Conservation (phyloP, 2,113 vertebrate species). For the Ictalurus punctatus region DNA sequence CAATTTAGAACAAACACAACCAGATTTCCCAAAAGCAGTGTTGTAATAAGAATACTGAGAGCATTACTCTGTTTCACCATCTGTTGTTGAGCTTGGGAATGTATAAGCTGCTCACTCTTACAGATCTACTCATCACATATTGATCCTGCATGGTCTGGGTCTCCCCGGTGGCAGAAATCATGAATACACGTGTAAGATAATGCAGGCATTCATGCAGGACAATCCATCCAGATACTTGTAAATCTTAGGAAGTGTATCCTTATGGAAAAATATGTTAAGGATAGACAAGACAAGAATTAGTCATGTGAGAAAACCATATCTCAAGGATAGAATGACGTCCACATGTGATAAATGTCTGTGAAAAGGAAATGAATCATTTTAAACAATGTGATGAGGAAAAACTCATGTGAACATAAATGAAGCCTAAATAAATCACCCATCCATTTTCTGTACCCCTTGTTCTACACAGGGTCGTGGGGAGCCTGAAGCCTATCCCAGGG, state of each 20-base stretch:
- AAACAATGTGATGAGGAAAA: neutral
- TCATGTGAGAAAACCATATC: neutral
- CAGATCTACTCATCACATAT: conserved; percentile 1
- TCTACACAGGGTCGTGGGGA: too few relatives aligned
- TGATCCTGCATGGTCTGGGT: neutral
- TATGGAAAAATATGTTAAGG: neutral
- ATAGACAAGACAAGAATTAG: neutral
- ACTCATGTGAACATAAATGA: neutral
- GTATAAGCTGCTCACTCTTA: neutral
- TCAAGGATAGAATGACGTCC: neutral
- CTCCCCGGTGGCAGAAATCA: neutral
- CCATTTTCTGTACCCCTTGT: too few relatives aligned
- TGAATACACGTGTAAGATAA: neutral
- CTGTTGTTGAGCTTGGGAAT: neutral
- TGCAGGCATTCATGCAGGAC: neutral
- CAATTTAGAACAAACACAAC: conserved; percentile 6
- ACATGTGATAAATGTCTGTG: neutral
- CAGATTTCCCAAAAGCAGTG: neutral
- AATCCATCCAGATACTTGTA: too few relatives aligned
- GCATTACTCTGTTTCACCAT: neutral
- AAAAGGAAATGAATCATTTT: too few relatives aligned
- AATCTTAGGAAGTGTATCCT: neutral
- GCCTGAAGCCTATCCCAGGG: too few relatives aligned
- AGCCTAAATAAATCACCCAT: too few relatives aligned
- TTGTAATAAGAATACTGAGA: neutral